These are phyloP conservation scores for Cherax quadricarinatus DNA, from an alignment of 1,140 invertebrate species.

Conservation along the genomic window DNA sequence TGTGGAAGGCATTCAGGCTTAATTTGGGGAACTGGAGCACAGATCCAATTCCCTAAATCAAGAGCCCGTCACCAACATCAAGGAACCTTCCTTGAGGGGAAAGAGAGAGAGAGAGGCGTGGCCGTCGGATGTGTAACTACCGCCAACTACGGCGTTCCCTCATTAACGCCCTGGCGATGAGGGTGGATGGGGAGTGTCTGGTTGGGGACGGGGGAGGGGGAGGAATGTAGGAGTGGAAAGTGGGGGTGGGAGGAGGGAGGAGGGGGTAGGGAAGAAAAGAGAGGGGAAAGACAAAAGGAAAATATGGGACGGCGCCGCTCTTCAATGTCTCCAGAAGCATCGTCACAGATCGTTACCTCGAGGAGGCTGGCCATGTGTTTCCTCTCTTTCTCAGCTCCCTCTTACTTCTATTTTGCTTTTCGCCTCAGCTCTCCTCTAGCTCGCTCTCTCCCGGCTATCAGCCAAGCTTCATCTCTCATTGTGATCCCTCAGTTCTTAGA, in stretches of 20 bases:
- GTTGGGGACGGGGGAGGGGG: not conserved
- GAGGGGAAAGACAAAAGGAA: constrained; percentile 37
- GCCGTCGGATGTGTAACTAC: constrained; percentile 48
- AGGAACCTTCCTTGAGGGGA: not conserved
- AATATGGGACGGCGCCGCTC: not conserved
- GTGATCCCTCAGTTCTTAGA: too few species aligned
- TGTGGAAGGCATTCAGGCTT: too few species aligned
- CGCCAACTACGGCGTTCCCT: constrained; percentile 48
- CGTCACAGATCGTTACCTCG: constrained; percentile 47
- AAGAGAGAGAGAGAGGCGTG: not conserved
- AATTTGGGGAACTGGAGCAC: too few species aligned
- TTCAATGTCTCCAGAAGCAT: constrained; percentile 52
- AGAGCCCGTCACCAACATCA: too few species aligned
- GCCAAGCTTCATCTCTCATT: too few species aligned
- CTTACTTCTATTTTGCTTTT: too few species aligned
- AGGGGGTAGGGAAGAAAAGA: constrained; percentile 5
- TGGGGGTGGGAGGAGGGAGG: not conserved
- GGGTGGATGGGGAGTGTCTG: not conserved
- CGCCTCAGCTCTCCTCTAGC: too few species aligned
- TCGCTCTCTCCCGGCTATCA: too few species aligned
- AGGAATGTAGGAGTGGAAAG: not conserved
- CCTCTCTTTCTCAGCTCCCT: not conserved
- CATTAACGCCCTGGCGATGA: constrained; percentile 40
- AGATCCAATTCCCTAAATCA: too few species aligned
- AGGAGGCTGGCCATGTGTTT: not conserved